These are phyloP conservation scores for Brenthis ino DNA, from an alignment of 2,888 invertebrate species.

Conservation along the genomic window DNA sequence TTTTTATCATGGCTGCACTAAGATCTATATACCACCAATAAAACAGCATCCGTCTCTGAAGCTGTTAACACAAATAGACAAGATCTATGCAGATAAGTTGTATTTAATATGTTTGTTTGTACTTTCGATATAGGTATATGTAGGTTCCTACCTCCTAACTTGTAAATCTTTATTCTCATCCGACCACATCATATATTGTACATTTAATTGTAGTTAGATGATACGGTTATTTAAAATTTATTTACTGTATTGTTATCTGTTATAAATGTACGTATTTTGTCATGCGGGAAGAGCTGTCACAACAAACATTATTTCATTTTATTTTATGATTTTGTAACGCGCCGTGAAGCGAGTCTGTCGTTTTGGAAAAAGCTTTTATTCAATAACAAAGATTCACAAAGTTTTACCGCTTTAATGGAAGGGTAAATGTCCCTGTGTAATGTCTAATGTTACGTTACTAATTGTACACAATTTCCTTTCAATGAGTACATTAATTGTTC, in stretches of 20 bases:
- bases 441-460: constrained; percentile 56
- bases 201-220: constrained; percentile 67
- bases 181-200: constrained; percentile 49
- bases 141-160: no score
- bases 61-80: no score
- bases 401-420: constrained; percentile 48
- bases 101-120: no score
- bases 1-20: background rate
- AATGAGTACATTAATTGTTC: constrained; percentile 14
- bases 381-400: constrained; percentile 61
- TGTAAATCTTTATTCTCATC: no score
- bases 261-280: constrained; percentile 76
- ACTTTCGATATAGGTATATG: no score
- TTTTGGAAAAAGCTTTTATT: constrained; percentile 67
- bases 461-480: constrained; percentile 43
- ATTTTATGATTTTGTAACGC: constrained; percentile 75
- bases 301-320: constrained; percentile 79
- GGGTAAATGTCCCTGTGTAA: constrained; percentile 47
- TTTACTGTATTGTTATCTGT: constrained; percentile 76
- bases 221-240: constrained; percentile 73
- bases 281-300: constrained; percentile 77
- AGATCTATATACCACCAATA: no score
- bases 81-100: no score
- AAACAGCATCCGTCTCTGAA: no score
- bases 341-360: constrained; percentile 68